These are phyloP conservation scores for Baronia brevicornis DNA, from an alignment of 2,888 invertebrate species.

Conservation along the genomic window DNA sequence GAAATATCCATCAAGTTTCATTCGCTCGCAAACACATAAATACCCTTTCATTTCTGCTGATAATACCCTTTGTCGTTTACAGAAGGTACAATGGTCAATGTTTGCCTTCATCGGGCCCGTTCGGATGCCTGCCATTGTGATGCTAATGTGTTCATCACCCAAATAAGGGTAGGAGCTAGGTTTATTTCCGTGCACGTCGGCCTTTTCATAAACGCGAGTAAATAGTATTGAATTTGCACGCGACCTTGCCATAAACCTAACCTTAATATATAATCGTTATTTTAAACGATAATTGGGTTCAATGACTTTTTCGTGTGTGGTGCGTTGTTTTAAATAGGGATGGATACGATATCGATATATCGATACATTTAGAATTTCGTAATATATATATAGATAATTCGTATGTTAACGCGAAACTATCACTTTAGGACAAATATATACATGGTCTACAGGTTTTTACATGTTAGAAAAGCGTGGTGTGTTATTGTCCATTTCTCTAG, in stretches of 20 bases:
- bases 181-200: conserved; percentile 8
- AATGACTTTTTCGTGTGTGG: neutral
- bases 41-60: conserved; percentile 11
- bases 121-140: conserved; percentile 33
- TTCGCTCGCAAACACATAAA: conserved; percentile 11
- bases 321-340: neutral
- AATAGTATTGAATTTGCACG: conserved; percentile 16
- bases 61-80: conserved; percentile 10
- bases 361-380: too few relatives aligned
- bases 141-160: conserved; percentile 30
- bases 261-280: conserved; percentile 14
- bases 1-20: neutral
- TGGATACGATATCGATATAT: too few relatives aligned
- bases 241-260: conserved; percentile 11
- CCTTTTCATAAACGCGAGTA: conserved; percentile 21
- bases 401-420: too few relatives aligned
- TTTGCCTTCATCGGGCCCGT: conserved; percentile 30
- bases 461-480: too few relatives aligned
- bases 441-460: too few relatives aligned
- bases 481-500: too few relatives aligned
- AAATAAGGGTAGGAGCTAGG: conserved; percentile 21
- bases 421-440: too few relatives aligned
- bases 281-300: conserved; percentile 1
- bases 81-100: conserved; percentile 37
- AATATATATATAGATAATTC: too few relatives aligned